A percentile compares a stretch with the other conserved stretches of the same genome.
phyloP scores from a whole-genome alignment of 2,797 vertebrate species.

The Sardinella longiceps region DNA sequence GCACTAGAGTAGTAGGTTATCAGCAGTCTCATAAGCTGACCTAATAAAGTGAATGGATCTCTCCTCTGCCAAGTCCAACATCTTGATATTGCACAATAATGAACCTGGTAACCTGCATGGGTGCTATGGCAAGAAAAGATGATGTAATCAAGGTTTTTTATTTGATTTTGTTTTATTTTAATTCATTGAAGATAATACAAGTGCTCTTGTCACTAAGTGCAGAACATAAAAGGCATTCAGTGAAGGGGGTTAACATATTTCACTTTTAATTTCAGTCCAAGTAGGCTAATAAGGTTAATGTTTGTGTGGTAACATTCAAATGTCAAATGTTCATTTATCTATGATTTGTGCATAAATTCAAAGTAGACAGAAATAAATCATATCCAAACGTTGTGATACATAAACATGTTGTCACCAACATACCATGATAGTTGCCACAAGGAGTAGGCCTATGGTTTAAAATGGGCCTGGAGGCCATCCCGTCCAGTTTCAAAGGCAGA shows the following conservation, averaged over 20 bases:
- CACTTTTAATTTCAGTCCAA: not conserved
- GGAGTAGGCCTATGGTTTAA: too few relatives aligned
- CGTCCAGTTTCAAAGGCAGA: too few relatives aligned
- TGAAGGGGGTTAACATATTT: not conserved
- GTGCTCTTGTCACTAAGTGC: not conserved
- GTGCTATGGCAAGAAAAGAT: not conserved
- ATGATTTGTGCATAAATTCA: too few relatives aligned
- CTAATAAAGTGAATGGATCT: not conserved
- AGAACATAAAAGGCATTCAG: not conserved
- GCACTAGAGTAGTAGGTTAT: slow-evolving; percentile 8
- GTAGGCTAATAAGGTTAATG: too few relatives aligned
- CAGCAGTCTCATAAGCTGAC: not conserved
- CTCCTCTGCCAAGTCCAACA: not conserved
- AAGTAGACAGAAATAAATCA: too few relatives aligned
- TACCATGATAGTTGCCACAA: too few relatives aligned
- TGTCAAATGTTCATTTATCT: too few relatives aligned
- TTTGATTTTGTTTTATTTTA: too few relatives aligned
- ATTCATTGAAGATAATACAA: not conserved
- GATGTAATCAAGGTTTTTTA: not conserved
- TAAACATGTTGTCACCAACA: too few relatives aligned
- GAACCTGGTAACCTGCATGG: not conserved
- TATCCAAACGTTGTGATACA: too few relatives aligned
- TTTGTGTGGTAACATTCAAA: too few relatives aligned
- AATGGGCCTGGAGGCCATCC: too few relatives aligned
- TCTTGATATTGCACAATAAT: not conserved